phyloP scores from a whole-genome alignment of 2,113 vertebrate genomes.

The Sylvietta virens region DNA sequence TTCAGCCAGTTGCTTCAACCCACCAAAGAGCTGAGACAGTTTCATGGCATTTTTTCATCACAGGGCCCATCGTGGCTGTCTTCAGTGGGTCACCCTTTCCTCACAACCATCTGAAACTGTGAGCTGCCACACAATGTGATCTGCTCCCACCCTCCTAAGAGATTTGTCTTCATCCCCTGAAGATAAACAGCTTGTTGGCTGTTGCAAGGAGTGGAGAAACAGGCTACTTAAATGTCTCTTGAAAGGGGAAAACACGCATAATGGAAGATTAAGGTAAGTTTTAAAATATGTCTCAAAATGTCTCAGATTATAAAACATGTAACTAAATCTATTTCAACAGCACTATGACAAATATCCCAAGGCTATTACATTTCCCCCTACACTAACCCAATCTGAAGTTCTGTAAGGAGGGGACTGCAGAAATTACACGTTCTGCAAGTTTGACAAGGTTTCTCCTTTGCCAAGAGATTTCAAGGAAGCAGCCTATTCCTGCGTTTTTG shows the following conservation, averaged over 20 bases:
- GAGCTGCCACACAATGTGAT: neutral
- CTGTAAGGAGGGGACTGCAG: neutral
- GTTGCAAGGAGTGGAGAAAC: neutral
- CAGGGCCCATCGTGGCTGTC: accelerated
- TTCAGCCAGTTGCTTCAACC: neutral
- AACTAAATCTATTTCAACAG: neutral
- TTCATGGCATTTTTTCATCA: neutral
- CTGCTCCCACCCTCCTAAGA: neutral
- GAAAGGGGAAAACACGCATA: neutral
- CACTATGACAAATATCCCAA: neutral
- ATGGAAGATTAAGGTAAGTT: neutral
- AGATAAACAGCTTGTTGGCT: neutral
- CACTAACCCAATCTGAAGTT: neutral
- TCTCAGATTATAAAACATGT: neutral
- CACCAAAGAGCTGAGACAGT: neutral
- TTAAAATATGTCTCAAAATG: neutral
- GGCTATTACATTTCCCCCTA: neutral
- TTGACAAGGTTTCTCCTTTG: neutral
- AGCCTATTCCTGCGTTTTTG: neutral
- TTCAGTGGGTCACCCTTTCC: neutral
- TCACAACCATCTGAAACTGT: neutral
- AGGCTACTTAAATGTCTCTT: neutral
- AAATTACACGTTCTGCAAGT: accelerated
- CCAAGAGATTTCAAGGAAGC: neutral
- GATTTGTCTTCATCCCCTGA: neutral